These are phyloP conservation scores for Tragelaphus imberbis DNA, from an alignment of 2,113 vertebrate species.

Conservation along the genomic window DNA sequence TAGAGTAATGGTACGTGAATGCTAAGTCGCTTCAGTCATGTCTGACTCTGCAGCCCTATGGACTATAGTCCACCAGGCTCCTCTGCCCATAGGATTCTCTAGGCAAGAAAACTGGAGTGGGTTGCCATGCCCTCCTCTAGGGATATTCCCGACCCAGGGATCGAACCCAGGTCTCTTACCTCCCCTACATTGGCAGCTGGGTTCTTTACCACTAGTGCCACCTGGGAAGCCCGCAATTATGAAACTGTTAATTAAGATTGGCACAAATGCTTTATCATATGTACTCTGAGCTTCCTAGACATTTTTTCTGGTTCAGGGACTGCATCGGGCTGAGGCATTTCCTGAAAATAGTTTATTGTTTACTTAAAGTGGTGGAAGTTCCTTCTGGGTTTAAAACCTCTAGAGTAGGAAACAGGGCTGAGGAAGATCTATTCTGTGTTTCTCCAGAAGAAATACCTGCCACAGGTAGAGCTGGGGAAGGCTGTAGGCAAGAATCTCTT, in stretches of 20 bases:
- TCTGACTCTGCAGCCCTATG: not conserved
- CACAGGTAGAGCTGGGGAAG: not conserved
- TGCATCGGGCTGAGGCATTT: not conserved
- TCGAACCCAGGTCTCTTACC: fast-evolving
- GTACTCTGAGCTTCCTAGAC: not conserved
- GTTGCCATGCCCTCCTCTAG: not conserved
- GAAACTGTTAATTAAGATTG: not conserved
- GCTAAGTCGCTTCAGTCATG: not conserved
- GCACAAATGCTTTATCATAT: not conserved
- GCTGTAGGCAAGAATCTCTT: not conserved
- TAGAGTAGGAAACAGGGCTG: not conserved
- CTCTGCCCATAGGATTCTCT: not conserved
- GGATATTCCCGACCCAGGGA: not conserved
- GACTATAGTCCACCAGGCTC: not conserved
- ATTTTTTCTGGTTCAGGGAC: not conserved
- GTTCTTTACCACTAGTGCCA: not conserved
- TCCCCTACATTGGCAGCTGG: not conserved
- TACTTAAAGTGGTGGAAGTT: not conserved
- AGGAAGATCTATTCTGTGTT: not conserved
- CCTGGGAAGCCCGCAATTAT: not conserved
- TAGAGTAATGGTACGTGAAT: not conserved
- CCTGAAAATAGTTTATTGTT: not conserved
- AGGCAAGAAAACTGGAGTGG: not conserved
- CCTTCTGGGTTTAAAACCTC: not conserved
- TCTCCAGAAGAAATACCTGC: not conserved